phyloP scores from a whole-genome alignment of 2,797 vertebrate species.

The Betta splendens region DNA sequence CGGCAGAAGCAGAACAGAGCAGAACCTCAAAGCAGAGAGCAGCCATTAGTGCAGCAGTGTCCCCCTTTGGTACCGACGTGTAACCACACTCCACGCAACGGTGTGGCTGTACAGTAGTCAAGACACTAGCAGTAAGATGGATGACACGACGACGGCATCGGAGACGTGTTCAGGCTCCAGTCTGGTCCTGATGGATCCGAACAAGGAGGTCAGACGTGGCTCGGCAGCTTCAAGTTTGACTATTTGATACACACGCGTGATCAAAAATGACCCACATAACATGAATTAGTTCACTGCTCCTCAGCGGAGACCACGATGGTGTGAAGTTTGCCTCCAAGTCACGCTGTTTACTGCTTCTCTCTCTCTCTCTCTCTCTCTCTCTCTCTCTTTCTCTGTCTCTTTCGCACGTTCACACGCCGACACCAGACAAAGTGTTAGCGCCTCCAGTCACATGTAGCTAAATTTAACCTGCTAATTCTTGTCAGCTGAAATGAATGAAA shows the following conservation, averaged over 20 bases:
- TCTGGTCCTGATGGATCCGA: too few species aligned
- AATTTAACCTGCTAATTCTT: constrained; percentile 60
- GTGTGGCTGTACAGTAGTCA: too few species aligned
- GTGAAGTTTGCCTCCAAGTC: not conserved
- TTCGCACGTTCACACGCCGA: constrained; percentile 1
- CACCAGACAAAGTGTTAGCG: constrained; percentile 38
- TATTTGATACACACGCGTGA: too few species aligned
- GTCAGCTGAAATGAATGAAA: too few species aligned
- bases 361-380: too few species aligned
- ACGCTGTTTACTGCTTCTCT: not conserved
- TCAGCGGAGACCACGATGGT: constrained; percentile 1
- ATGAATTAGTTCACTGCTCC: constrained; percentile 8
- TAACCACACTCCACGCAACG: constrained; percentile 10
- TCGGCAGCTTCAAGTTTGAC: too few species aligned
- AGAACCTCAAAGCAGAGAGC: not conserved
- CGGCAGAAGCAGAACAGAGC: not conserved
- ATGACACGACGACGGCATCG: constrained; percentile 30
- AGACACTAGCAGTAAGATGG: constrained; percentile 13
- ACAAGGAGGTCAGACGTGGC: too few species aligned
- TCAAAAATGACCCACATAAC: too few species aligned
- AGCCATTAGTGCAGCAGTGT: constrained; percentile 1
- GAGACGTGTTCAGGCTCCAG: constrained; percentile 9
- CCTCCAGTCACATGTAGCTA: constrained; percentile 58
- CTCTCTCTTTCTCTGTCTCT: too few species aligned
- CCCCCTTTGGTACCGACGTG: constrained; percentile 9